phyloP scores from a whole-genome alignment of 2,888 invertebrate species.

The Leptopilina syphax region DNA sequence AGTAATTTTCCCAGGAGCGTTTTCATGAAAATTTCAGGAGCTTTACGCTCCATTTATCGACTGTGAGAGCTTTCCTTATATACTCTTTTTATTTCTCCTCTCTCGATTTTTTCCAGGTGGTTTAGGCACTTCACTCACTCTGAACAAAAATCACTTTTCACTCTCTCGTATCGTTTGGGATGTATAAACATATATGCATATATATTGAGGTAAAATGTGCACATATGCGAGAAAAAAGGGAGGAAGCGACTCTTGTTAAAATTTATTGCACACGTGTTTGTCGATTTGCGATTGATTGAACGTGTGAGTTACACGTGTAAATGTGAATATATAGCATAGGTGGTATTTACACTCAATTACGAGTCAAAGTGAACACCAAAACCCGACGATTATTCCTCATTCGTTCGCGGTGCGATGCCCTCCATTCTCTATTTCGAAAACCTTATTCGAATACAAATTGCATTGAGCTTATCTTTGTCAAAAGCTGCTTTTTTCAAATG shows the following conservation, averaged over 20 bases:
- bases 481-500: constrained; percentile 16
- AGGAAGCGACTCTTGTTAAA: background rate
- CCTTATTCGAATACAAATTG: constrained; percentile 31
- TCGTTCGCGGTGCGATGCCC: background rate
- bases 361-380: constrained; percentile 39
- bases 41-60: constrained; percentile 33
- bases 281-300: background rate
- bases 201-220: background rate
- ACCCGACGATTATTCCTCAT: constrained; percentile 39
- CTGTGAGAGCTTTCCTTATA: background rate
- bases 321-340: background rate
- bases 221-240: background rate
- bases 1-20: constrained; percentile 31
- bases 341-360: constrained; percentile 44
- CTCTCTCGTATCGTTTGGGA: background rate
- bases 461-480: constrained; percentile 20
- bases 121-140: constrained; percentile 17
- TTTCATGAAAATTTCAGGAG: constrained; percentile 37
- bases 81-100: background rate
- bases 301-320: constrained; percentile 12
- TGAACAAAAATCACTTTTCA: constrained; percentile 30
- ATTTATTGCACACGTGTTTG: background rate
- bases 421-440: constrained; percentile 28
- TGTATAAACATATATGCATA: too few species aligned
- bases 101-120: background rate